phyloP scores from a whole-genome alignment of 2,113 vertebrate species.

The Canis aureus region DNA sequence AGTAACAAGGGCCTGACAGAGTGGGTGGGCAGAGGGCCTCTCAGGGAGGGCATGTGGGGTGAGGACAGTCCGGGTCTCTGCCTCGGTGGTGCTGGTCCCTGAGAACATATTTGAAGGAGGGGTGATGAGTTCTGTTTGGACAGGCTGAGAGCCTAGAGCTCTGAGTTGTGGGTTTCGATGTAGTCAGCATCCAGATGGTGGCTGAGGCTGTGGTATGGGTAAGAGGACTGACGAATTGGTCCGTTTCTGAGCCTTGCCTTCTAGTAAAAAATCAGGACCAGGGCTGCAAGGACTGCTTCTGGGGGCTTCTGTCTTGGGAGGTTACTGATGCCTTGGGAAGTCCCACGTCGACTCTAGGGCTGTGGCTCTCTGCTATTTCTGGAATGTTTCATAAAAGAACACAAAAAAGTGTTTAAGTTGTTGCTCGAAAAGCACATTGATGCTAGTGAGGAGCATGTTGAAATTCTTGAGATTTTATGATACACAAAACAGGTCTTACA shows the following conservation, averaged over 20 bases:
- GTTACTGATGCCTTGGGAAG: neutral
- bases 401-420: neutral
- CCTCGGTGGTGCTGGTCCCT: neutral
- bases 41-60: neutral
- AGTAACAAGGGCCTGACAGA: neutral
- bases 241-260: neutral
- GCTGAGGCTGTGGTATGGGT: neutral
- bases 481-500: neutral
- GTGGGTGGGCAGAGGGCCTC: neutral
- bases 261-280: too few species aligned
- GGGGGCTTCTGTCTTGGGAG: rapidly evolving
- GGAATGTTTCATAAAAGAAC: neutral
- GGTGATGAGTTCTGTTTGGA: neutral
- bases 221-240: neutral
- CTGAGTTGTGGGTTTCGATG: neutral
- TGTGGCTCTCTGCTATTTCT: neutral
- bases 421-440: neutral
- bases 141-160: neutral
- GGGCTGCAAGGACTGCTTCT: neutral
- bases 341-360: neutral
- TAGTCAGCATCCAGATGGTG: neutral
- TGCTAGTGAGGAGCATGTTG: neutral
- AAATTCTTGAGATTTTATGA: neutral
- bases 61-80: neutral
- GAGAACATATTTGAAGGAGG: neutral